Evolutionary conservation across 2,888 invertebrate genomes (phyloP).

Genomic region (Phyllotreta cruciferae): DNA sequence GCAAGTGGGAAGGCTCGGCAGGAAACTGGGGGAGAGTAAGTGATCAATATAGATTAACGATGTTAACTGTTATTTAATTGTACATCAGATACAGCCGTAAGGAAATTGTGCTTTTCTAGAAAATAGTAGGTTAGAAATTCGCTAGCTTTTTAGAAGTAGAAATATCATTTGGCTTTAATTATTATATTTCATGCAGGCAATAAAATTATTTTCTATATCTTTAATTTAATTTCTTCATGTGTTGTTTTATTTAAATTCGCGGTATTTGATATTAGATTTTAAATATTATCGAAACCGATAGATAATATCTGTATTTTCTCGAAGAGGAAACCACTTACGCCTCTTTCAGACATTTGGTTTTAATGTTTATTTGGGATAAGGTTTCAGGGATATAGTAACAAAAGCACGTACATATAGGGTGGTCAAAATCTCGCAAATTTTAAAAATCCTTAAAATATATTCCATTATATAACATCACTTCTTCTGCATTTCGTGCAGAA

Average conservation of each 20-base stretch:
- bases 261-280: not conserved
- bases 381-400: slow-evolving; percentile 9
- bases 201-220: too few species aligned
- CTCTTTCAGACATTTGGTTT: slow-evolving; percentile 19
- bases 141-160: slow-evolving; percentile 4
- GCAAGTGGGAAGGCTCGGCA: slow-evolving; percentile 55
- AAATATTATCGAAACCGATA: slow-evolving; percentile 2
- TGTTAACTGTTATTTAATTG: slow-evolving; percentile 20
- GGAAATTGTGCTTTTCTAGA: slow-evolving; percentile 6
- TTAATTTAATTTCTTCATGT: too few species aligned
- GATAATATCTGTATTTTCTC: slow-evolving; percentile 6
- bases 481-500: not conserved
- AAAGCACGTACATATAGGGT: slow-evolving; percentile 4
- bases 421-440: not conserved
- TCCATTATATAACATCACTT: slow-evolving; percentile 1
- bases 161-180: not conserved
- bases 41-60: slow-evolving; percentile 34
- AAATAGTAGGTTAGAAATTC: slow-evolving; percentile 2
- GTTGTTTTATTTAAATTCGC: too few species aligned
- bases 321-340: slow-evolving; percentile 11
- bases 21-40: slow-evolving; percentile 57
- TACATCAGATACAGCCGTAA: slow-evolving; percentile 5
- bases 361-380: slow-evolving; percentile 17
- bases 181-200: too few species aligned
- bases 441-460: not conserved